Conservation (phyloP, 2,113 vertebrate species). For the Calonectris borealis region DNA sequence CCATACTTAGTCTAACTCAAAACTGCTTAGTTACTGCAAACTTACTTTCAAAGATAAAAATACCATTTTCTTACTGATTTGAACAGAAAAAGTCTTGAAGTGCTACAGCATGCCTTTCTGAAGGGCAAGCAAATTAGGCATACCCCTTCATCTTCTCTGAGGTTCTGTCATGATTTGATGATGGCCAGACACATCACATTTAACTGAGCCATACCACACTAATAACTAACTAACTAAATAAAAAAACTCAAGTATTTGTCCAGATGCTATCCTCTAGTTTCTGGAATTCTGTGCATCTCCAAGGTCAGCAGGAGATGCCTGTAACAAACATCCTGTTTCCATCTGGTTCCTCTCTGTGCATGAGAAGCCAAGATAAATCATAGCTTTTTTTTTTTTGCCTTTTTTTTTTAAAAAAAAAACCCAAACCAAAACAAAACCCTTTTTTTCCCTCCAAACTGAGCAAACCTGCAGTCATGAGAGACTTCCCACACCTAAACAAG, state of each 20-base stretch:
- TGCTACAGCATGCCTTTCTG: background rate
- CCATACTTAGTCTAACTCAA: background rate
- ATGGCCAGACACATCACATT: background rate
- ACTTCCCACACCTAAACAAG: background rate
- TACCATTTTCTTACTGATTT: background rate
- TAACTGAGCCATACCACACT: background rate
- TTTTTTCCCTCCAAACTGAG: background rate
- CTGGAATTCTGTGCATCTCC: slow-evolving; percentile 34
- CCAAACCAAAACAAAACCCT: background rate
- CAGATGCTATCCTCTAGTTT: slow-evolving; percentile 30
- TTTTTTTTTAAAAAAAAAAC: background rate
- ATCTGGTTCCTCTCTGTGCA: background rate
- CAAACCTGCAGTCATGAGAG: background rate
- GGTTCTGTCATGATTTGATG: background rate
- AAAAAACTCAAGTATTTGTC: background rate
- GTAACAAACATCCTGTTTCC: slow-evolving; percentile 49
- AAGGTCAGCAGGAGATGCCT: background rate
- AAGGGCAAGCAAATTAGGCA: background rate
- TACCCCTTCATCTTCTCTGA: background rate
- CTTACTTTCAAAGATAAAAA: background rate
- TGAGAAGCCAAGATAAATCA: background rate
- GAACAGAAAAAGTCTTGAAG: background rate
- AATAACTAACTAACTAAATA: background rate
- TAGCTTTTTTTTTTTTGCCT: background rate
- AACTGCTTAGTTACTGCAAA: background rate